These are phyloP conservation scores for Drosophila equinoxialis DNA, from an alignment of 1,140 invertebrate species.

Conservation along the genomic window DNA sequence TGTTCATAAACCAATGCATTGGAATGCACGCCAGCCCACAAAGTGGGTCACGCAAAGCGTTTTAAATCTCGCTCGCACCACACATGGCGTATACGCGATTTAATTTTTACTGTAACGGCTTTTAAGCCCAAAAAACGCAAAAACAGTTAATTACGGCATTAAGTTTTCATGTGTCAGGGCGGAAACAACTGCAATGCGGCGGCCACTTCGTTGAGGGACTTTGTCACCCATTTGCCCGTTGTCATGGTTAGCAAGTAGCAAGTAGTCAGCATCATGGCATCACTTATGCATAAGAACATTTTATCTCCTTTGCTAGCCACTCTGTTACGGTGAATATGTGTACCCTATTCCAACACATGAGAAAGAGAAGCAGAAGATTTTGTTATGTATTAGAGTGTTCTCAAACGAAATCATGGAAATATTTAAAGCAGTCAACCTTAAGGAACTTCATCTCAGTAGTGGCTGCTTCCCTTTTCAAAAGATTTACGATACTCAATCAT, in stretches of 20 bases:
- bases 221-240: conserved; percentile 49
- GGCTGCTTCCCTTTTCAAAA: too few relatives aligned
- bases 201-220: conserved; percentile 68
- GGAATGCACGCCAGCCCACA: conserved; percentile 24
- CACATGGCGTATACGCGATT: conserved; percentile 56
- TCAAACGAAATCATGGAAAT: too few relatives aligned
- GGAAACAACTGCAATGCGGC: conserved; percentile 79
- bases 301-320: conserved; percentile 77
- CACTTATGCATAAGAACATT: conserved; percentile 81
- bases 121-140: conserved; percentile 67
- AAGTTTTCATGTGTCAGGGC: conserved; percentile 72
- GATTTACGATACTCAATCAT: too few relatives aligned
- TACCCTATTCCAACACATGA: background rate
- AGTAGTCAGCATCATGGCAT: conserved; percentile 43
- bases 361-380: too few relatives aligned
- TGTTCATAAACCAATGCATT: background rate
- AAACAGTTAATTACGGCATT: conserved; percentile 80
- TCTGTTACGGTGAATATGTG: conserved; percentile 43
- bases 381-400: too few relatives aligned
- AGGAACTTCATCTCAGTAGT: too few relatives aligned
- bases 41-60: conserved; percentile 58
- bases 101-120: conserved; percentile 39
- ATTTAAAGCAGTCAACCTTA: too few relatives aligned
- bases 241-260: conserved; percentile 45
- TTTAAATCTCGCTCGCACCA: conserved; percentile 41